These are phyloP conservation scores for Drosophila suboccidentalis DNA, from an alignment of 2,888 invertebrate genomes.

Conservation along the genomic window DNA sequence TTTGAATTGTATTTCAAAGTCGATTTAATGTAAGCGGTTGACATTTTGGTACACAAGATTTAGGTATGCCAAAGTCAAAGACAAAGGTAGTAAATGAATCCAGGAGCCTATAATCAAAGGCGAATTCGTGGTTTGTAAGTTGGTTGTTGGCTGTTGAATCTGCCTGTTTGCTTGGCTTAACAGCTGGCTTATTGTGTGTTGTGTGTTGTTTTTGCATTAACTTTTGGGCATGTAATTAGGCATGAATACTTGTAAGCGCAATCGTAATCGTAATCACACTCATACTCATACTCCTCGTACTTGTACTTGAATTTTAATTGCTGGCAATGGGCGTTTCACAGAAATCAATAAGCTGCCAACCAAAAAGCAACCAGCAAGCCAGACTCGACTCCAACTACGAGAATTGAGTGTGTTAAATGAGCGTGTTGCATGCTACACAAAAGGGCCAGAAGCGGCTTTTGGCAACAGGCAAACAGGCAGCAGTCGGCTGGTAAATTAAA, in stretches of 20 bases:
- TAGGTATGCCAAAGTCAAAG: no score
- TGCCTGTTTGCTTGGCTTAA: background rate
- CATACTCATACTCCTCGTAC: conserved; percentile 7
- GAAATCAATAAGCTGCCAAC: conserved; percentile 60
- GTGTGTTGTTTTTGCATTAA: conserved; percentile 29
- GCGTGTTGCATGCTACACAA: conserved; percentile 58
- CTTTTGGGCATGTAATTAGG: conserved; percentile 63
- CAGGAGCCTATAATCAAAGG: no score
- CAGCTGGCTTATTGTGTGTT: conserved; percentile 18
- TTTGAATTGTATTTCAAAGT: no score
- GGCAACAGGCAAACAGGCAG: conserved; percentile 3
- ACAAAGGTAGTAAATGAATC: no score
- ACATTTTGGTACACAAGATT: no score
- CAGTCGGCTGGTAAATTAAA: conserved; percentile 30
- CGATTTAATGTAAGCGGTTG: no score
- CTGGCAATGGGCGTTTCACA: conserved; percentile 28
- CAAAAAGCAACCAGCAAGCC: no score
- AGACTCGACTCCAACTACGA: background rate
- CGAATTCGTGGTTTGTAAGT: no score
- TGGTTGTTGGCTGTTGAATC: no score
- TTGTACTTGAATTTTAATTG: conserved; percentile 64
- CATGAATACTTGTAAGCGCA: conserved; percentile 46
- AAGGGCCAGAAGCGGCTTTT: background rate
- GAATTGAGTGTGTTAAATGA: conserved; percentile 51
- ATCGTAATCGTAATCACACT: background rate